A percentile compares a stretch with the other conserved stretches of the same genome.
Evolutionary conservation across 1,140 invertebrate genomes (phyloP).

Genomic region (Babylonia areolata): DNA sequence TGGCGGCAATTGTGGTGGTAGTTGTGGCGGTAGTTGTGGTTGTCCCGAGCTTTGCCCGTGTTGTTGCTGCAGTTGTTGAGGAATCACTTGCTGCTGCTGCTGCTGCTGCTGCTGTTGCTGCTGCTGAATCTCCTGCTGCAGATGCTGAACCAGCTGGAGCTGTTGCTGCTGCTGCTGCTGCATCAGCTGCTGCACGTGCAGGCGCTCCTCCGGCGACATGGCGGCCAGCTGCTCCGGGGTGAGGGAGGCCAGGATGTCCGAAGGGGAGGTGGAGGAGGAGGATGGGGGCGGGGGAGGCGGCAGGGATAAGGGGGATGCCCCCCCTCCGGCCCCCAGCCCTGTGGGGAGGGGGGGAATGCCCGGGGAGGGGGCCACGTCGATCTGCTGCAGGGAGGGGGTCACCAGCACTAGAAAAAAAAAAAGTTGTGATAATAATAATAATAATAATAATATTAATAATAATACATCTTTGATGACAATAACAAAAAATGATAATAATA

Average conservation of each 20-base stretch:
- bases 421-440: neutral
- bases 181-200: neutral
- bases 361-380: neutral
- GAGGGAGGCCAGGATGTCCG: neutral
- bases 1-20: no score
- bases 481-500: slow-evolving; percentile 13
- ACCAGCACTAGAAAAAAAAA: neutral
- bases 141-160: neutral
- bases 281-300: no score
- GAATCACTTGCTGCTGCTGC: neutral
- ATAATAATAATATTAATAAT: neutral
- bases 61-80: no score
- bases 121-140: neutral
- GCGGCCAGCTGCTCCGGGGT: neutral
- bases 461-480: no score
- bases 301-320: no score
- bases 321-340: no score
- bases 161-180: slow-evolving; percentile 1
- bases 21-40: no score
- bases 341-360: neutral
- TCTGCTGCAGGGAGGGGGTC: neutral
- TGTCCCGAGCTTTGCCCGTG: no score
- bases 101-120: neutral
- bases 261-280: no score
- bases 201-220: neutral